Percentiles rank a stretch among this genome's conserved stretches.
phyloP scores from a whole-genome alignment of 2,113 vertebrate species.

The Ceyx margarethae region DNA sequence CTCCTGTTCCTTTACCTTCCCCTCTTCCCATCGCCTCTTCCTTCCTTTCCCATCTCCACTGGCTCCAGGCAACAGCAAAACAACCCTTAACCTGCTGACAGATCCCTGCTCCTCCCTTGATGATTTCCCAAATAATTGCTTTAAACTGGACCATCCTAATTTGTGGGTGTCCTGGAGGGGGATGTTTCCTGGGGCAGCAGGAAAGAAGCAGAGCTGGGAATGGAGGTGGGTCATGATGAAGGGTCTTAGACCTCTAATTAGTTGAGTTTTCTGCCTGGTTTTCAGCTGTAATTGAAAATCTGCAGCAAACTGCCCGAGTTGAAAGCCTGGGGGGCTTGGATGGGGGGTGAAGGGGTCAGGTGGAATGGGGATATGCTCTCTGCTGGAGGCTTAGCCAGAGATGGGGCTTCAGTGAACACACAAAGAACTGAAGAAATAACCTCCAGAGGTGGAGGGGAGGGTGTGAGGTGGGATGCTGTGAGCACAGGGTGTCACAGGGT shows the following conservation, averaged over 20 bases:
- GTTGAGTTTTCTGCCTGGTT: neutral
- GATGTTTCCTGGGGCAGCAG: neutral
- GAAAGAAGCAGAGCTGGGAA: neutral
- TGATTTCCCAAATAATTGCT: neutral
- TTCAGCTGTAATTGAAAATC: neutral
- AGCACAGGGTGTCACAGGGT: neutral
- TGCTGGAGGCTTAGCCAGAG: neutral
- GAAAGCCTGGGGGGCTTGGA: neutral
- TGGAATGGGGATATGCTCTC: neutral
- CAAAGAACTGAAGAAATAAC: neutral
- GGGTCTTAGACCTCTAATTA: neutral
- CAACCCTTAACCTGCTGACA: neutral
- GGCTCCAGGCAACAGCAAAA: neutral
- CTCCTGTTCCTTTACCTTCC: neutral
- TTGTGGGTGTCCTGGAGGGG: neutral
- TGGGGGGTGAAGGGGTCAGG: neutral
- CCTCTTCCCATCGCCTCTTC: neutral
- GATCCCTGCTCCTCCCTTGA: neutral
- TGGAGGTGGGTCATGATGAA: neutral
- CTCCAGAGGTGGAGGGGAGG: accelerated
- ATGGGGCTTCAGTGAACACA: neutral
- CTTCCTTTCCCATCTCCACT: neutral
- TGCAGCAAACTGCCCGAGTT: neutral
- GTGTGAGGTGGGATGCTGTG: neutral
- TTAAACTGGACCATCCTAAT: neutral